phyloP scores from a whole-genome alignment of 2,888 invertebrate genomes.

The Luperina testacea region DNA sequence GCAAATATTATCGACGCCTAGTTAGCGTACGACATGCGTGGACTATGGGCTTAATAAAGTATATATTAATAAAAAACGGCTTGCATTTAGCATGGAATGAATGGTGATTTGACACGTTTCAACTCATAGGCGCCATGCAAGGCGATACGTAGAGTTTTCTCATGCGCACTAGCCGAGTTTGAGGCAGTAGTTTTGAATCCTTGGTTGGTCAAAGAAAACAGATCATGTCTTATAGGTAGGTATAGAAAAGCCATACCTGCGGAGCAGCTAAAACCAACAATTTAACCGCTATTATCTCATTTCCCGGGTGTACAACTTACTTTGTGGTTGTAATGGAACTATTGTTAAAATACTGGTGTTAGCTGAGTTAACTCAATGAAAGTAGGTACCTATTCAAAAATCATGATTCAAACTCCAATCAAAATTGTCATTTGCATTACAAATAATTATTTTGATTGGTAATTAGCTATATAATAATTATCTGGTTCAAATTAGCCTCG shows the following conservation, averaged over 20 bases:
- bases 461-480: neutral
- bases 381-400: neutral
- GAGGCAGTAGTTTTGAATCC: neutral
- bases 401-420: neutral
- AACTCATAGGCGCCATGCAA: neutral
- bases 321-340: neutral
- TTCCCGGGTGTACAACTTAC: neutral
- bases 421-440: constrained; percentile 5
- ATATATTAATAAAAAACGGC: neutral
- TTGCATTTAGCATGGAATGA: neutral
- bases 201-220: neutral
- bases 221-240: too few relatives aligned
- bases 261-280: neutral
- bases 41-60: neutral
- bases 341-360: neutral
- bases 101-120: neutral
- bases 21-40: constrained; percentile 4
- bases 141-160: neutral
- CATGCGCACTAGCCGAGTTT: too few relatives aligned
- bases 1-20: constrained; percentile 48
- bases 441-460: constrained; percentile 7
- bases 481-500: neutral
- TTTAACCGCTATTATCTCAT: neutral
- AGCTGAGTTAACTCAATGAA: too few relatives aligned
- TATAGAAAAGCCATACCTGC: neutral